Base-by-base conservation (phyloP, 2,888 invertebrate genomes). In the Cerastis rubricosa region DNA sequence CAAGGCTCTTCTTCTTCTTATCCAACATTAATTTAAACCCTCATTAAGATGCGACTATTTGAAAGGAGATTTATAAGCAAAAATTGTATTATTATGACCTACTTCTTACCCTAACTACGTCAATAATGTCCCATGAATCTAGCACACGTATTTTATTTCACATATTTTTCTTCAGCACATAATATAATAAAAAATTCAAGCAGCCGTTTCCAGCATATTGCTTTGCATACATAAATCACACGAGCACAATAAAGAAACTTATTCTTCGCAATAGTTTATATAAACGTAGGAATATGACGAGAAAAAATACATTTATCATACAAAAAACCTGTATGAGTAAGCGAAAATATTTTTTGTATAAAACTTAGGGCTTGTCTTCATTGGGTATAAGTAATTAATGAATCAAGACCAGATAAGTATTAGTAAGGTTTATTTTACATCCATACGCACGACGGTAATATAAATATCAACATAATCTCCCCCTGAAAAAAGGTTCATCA, bases 111-210 rank as follows among this genome's bases (percentile, higher is more conserved):
- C 22, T 43, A 45, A 64, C 43, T 77, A 35, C 57, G 49, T 78
- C 83, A 64, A 25, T 78, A 76, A 64, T 17, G 54, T 43, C 57
- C 17, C 43, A 57, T 64, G 84, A 71, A 80, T 84, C 49, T 69
- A 82, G 70, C 49, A 49, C 66, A 66, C 61, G 8, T 76, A 76
- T 82, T 71, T 82, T 83, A 82, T 85, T 51, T 40, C 35, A 51
- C 61, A 81, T 43, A 81, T 82, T 71, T 82, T 85, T 66, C 76
- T 85, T 25, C 12, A 43, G 63, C 70, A 59, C 40, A 65, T 51
- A 40, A 70, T 82, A 47, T 85, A 49, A 76, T 82, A 82, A 85
- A 82, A 81, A 76, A 82, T 65, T 83, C 83, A 76, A 82, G 71
- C 83, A 68, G 51, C 35, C 77, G 22, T 68, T 61, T 45, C 35